Conservation (phyloP, 2,797 vertebrate genomes). For the Chromobotia macracanthus region DNA sequence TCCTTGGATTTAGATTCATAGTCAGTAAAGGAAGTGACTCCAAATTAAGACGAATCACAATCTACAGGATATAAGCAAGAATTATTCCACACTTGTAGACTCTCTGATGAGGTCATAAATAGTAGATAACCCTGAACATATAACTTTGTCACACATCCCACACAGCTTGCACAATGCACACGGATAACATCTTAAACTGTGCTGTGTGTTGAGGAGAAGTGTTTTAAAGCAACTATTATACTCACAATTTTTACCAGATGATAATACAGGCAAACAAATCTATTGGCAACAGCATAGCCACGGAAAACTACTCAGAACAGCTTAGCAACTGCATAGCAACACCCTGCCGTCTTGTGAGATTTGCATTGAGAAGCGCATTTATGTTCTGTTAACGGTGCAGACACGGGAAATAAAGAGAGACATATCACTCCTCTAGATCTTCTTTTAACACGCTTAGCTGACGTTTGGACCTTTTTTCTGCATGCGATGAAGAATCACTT, state of each 20-base stretch:
- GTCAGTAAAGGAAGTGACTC: too few relatives aligned
- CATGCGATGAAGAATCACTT: conserved; percentile 28
- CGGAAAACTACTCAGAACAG: background rate
- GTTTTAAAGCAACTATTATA: background rate
- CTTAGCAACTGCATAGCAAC: too few relatives aligned
- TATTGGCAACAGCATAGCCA: background rate
- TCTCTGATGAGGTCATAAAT: too few relatives aligned
- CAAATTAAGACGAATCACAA: background rate
- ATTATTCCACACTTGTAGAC: too few relatives aligned
- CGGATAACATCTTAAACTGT: background rate
- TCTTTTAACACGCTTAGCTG: conserved; percentile 9
- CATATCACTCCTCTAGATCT: background rate
- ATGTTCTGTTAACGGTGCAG: background rate
- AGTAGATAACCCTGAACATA: background rate
- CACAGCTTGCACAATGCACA: too few relatives aligned
- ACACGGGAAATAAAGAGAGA: background rate
- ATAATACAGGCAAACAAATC: background rate
- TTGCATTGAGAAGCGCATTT: background rate
- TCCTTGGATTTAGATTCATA: too few relatives aligned
- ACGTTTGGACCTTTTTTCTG: background rate
- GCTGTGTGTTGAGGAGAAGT: background rate
- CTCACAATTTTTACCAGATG: background rate
- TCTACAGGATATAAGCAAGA: too few relatives aligned
- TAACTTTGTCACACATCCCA: background rate
- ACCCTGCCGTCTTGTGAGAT: background rate